phyloP scores from a whole-genome alignment of 2,888 invertebrate species.

The Pollenia griseotomentosa region DNA sequence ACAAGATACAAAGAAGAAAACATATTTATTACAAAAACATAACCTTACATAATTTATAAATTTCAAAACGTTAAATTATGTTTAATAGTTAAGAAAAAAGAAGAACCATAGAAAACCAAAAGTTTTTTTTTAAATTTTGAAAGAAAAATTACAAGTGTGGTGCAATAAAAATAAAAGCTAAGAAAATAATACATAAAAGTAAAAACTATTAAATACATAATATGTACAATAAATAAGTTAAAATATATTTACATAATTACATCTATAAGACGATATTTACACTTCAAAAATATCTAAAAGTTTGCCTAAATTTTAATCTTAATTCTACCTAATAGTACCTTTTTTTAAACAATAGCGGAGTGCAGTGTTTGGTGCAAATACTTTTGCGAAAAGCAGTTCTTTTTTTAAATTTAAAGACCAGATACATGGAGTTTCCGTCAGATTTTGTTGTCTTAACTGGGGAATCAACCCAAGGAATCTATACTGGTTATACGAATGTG shows the following conservation, averaged over 20 bases:
- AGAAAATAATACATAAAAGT: constrained; percentile 22
- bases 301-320: too few relatives aligned
- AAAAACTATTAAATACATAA: not conserved
- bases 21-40: not conserved
- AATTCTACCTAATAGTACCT: too few relatives aligned
- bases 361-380: too few relatives aligned
- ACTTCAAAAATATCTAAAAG: not conserved
- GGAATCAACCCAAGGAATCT: too few relatives aligned
- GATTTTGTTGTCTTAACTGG: too few relatives aligned
- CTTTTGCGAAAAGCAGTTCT: too few relatives aligned
- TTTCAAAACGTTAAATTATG: constrained; percentile 28
- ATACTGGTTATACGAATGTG: too few relatives aligned
- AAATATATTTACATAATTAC: constrained; percentile 15
- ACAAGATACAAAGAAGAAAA: constrained; percentile 27
- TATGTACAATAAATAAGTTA: not conserved
- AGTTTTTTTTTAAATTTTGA: not conserved
- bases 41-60: not conserved
- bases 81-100: not conserved
- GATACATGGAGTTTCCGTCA: too few relatives aligned
- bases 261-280: constrained; percentile 18
- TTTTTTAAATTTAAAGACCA: too few relatives aligned
- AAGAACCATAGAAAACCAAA: constrained; percentile 45
- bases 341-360: too few relatives aligned
- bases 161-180: constrained; percentile 37
- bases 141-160: constrained; percentile 39